Evolutionary conservation across 2,888 invertebrate genomes (phyloP), one percentile per base, ranked within the genome.

Genomic region (Drosophila melanosoma): DNA sequence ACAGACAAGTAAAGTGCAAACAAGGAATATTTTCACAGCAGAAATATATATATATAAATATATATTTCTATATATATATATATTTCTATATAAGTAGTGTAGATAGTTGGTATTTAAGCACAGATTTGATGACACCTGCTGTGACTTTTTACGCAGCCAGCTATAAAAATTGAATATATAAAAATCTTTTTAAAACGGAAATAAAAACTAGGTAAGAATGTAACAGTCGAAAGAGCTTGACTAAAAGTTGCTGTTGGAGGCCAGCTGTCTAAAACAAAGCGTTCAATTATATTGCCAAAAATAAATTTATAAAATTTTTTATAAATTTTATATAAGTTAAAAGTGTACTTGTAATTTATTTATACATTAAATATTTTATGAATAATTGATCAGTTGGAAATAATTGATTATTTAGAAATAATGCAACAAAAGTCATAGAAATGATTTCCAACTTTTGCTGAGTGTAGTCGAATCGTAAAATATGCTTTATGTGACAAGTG

Each of bases 71-170:
- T 66, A 52, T 6, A 20, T 5, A 11, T 20, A 4, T 40, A 10
- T 42, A 59, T 57, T 32, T 52, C 65, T 67, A 42, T 69, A 74
- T 82, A 77, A 80, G 72, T 64, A 32, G 56, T 67, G 65, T 48
- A 66, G 38, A 72, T 62, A 67, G 65, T 63, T 62, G 35, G 62
- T 68, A 74, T 79, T 74, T 79, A 58, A 51, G 51, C 42, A 61
- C 63, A 53, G 77, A 70, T 70, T 80, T 83, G 78, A 45, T 40
- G 66, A 56, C 63, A 73, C 69, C 66, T 69, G 72, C 49, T 69
- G 59, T 49, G 56, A 51, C 58, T 62, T 74, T 45, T 45, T 54
- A 20, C 49, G 12, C 69, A 48, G 49, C 62, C 62, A 65, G 35
- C 35, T 20, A 26, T 45, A 4, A 23, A 45, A 45, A 45, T 23